phyloP scores from a whole-genome alignment of 1,140 invertebrate species.

The Tetranychus cinnabarinus region DNA sequence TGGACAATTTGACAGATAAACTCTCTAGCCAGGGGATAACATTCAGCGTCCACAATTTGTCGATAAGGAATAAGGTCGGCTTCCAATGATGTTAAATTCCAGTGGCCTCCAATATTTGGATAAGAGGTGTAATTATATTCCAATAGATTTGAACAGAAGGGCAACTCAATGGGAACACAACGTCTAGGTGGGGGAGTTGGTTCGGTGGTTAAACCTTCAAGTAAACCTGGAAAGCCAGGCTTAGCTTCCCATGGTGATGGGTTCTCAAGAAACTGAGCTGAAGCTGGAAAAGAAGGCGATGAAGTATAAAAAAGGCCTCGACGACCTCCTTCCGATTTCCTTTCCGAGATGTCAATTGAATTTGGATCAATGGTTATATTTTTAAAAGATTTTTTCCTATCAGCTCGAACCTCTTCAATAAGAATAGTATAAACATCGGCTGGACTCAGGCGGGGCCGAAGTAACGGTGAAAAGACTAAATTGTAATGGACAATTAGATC shows the following conservation, averaged over 20 bases:
- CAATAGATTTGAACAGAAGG: slow-evolving; percentile 36
- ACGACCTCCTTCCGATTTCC: background rate
- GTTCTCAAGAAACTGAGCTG: background rate
- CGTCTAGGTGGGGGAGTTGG: slow-evolving; percentile 30
- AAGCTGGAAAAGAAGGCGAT: background rate
- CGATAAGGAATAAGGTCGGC: slow-evolving; percentile 51
- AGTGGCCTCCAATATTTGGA: slow-evolving; percentile 45
- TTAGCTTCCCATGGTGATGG: slow-evolving; percentile 11
- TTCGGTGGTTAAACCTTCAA: slow-evolving; percentile 24
- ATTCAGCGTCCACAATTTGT: slow-evolving; percentile 62
- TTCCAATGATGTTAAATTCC: slow-evolving; percentile 36
- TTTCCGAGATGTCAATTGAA: slow-evolving; percentile 12
- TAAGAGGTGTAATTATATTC: slow-evolving; percentile 56
- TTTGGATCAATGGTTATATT: slow-evolving; percentile 12
- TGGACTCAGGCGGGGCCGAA: slow-evolving; percentile 25
- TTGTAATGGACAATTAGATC: slow-evolving; percentile 46
- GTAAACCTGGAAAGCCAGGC: slow-evolving; percentile 12
- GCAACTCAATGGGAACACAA: slow-evolving; percentile 37
- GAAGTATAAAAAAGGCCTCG: background rate
- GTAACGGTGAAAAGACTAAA: slow-evolving; percentile 34
- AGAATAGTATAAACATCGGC: slow-evolving; percentile 31
- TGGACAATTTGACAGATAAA: slow-evolving; percentile 63
- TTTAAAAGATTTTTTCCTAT: slow-evolving; percentile 7
- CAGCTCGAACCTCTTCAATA: slow-evolving; percentile 24
- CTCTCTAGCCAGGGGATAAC: slow-evolving; percentile 53